Conservation (phyloP, 92 coral and sea anemone genomes). For the Palythoa grandis region DNA sequence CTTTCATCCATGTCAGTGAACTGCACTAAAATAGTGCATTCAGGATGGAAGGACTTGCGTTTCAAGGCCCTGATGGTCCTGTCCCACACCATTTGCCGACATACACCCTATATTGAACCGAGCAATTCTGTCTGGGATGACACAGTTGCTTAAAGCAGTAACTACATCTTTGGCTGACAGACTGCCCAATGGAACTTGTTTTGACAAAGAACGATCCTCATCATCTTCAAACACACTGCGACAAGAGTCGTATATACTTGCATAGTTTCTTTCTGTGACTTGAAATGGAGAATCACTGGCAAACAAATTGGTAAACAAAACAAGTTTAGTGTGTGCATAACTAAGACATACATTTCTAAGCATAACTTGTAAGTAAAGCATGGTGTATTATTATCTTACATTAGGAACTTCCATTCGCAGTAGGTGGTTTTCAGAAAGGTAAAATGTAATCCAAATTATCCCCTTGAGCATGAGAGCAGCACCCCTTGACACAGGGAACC, state of each 20-base stretch:
- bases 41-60: slow-evolving; percentile 26
- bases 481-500: background rate
- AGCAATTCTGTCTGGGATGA: slow-evolving; percentile 30
- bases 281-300: slow-evolving; percentile 23
- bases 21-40: slow-evolving; percentile 29
- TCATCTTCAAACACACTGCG: slow-evolving; percentile 11
- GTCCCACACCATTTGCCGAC: slow-evolving; percentile 33
- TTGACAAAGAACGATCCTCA: slow-evolving; percentile 9
- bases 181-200: background rate
- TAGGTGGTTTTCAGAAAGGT: background rate
- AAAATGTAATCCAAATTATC: background rate
- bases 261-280: slow-evolving; percentile 21
- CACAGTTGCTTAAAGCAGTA: background rate
- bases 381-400: background rate
- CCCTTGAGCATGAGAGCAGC: slow-evolving; percentile 10
- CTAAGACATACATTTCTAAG: background rate
- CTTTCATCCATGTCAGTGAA: slow-evolving; percentile 17
- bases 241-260: slow-evolving; percentile 17
- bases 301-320: background rate
- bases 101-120: slow-evolving; percentile 26
- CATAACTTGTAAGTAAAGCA: slow-evolving; percentile 9
- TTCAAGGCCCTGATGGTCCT: slow-evolving; percentile 31
- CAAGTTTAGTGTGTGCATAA: background rate
- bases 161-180: slow-evolving; percentile 24
- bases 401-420: background rate